phyloP scores from a whole-genome alignment of 2,797 vertebrate genomes.

The Siniperca obscura region DNA sequence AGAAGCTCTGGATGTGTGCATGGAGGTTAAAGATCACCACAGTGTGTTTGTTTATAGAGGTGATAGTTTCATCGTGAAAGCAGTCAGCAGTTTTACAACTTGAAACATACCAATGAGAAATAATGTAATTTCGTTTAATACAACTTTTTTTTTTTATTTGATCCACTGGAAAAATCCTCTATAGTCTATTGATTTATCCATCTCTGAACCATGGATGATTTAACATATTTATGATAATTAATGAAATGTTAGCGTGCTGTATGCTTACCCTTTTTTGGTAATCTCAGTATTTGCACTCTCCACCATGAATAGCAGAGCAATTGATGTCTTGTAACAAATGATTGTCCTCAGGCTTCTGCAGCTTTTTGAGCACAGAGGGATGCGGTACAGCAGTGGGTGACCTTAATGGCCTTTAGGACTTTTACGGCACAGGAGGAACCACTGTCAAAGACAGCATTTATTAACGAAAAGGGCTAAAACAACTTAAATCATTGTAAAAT shows the following conservation, averaged over 20 bases:
- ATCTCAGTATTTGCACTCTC: constrained; percentile 49
- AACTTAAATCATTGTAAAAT: constrained; percentile 43
- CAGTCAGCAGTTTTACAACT: constrained; percentile 3
- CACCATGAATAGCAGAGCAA: constrained; percentile 60
- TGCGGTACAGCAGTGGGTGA: constrained; percentile 45
- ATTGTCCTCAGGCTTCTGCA: constrained; percentile 70
- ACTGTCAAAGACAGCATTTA: constrained; percentile 43
- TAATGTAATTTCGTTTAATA: background rate
- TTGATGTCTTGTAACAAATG: constrained; percentile 80
- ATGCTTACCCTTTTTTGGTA: constrained; percentile 38
- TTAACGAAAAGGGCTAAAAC: constrained; percentile 37
- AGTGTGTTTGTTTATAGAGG: constrained; percentile 53
- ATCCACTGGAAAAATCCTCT: background rate
- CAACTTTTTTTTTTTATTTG: constrained; percentile 3
- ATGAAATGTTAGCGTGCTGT: constrained; percentile 38
- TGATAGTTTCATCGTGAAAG: constrained; percentile 44
- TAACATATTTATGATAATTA: constrained; percentile 35
- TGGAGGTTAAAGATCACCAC: constrained; percentile 55
- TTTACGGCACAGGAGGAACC: constrained; percentile 62
- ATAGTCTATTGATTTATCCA: constrained; percentile 21
- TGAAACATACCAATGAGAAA: constrained; percentile 8
- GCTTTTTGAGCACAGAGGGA: constrained; percentile 62
- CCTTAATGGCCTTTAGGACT: constrained; percentile 65
- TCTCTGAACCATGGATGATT: constrained; percentile 8
- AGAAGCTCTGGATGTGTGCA: constrained; percentile 26